phyloP scores from a whole-genome alignment of 1,140 invertebrate species.

The Orchestia grillus region DNA sequence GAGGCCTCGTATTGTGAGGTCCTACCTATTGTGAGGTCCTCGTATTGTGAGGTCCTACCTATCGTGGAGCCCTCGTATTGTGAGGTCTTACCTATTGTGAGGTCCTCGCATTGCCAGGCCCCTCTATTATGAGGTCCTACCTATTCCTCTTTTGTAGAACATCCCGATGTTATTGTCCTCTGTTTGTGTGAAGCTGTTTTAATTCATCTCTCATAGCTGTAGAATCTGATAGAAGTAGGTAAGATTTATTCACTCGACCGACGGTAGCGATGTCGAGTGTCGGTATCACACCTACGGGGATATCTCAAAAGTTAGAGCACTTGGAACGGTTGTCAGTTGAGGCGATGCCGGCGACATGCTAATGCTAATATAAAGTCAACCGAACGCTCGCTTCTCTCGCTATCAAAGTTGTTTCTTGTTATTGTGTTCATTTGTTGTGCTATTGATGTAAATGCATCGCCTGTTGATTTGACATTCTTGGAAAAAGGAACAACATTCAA shows the following conservation, averaged over 20 bases:
- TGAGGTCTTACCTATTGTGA: too few species aligned
- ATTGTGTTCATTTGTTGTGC: constrained; percentile 21
- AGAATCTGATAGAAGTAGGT: neutral
- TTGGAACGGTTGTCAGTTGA: neutral
- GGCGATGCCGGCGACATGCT: neutral
- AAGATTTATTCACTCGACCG: neutral
- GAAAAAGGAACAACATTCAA: neutral
- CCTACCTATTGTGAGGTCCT: too few species aligned
- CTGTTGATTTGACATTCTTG: constrained; percentile 11
- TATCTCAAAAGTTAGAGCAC: neutral
- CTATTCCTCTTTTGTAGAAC: constrained; percentile 28
- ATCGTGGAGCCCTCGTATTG: too few species aligned
- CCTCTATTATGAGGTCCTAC: too few species aligned
- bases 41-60: too few species aligned
- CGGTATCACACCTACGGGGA: neutral
- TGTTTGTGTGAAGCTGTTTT: constrained; percentile 41
- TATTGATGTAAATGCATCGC: constrained; percentile 21
- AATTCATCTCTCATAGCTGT: constrained; percentile 40
- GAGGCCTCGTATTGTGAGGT: too few species aligned
- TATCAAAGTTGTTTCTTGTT: neutral
- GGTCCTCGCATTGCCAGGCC: too few species aligned
- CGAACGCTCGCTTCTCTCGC: neutral
- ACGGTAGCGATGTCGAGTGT: neutral
- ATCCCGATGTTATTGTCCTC: neutral
- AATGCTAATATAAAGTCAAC: neutral